Percentiles rank a stretch among this genome's conserved stretches.
Evolutionary conservation across 2,797 vertebrate genomes (phyloP).

Genomic region (Gephyroberyx darwinii): DNA sequence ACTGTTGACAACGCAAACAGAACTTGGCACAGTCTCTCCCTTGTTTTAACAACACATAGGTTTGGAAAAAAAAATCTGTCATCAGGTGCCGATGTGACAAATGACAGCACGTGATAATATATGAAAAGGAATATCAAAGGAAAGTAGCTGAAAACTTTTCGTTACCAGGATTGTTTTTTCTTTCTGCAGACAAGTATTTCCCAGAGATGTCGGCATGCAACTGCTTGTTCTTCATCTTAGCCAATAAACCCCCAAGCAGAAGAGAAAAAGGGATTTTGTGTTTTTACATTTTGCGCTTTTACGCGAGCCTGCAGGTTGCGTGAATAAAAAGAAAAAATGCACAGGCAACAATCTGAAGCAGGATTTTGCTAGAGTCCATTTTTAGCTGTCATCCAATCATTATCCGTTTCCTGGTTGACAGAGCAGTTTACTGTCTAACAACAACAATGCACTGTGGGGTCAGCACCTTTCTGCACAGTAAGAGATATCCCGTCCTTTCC

Average conservation of each 20-base stretch:
- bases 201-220: background rate
- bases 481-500: background rate
- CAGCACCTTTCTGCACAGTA: constrained; percentile 3
- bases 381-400: background rate
- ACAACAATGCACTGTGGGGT: constrained; percentile 18
- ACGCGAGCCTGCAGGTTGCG: background rate
- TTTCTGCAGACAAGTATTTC: background rate
- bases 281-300: background rate
- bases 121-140: background rate
- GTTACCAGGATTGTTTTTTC: background rate
- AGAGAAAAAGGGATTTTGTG: background rate
- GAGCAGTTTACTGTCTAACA: constrained; percentile 14
- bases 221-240: background rate
- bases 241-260: background rate
- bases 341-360: background rate
- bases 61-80: background rate
- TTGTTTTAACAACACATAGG: background rate
- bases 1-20: constrained; percentile 7
- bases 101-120: too few relatives aligned
- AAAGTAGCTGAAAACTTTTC: background rate
- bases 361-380: background rate
- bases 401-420: constrained; percentile 23
- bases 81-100: constrained; percentile 1
- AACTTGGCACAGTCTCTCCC: background rate
- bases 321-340: background rate